These are phyloP conservation scores for Coreoperca whiteheadi DNA, from an alignment of 2,113 vertebrate genomes.

Conservation along the genomic window DNA sequence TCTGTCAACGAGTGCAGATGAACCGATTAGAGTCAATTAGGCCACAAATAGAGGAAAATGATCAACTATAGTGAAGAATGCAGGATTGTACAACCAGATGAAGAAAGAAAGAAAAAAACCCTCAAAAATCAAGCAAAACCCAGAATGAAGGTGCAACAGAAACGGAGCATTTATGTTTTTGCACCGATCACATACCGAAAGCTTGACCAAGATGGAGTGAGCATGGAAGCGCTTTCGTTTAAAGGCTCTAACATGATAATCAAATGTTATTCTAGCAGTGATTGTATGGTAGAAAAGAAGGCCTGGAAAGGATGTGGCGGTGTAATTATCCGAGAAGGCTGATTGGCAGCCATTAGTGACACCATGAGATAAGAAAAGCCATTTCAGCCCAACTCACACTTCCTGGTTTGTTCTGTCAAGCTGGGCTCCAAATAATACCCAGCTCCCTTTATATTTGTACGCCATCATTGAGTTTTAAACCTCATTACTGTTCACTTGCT, in stretches of 20 bases:
- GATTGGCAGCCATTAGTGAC: conserved; percentile 47
- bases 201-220: neutral
- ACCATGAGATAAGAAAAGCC: conserved; percentile 43
- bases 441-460: neutral
- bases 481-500: no score
- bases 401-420: conserved; percentile 26
- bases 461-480: neutral
- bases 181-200: neutral
- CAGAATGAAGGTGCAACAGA: neutral
- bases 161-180: neutral
- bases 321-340: conserved; percentile 49
- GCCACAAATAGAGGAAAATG: neutral
- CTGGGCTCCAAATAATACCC: conserved; percentile 22
- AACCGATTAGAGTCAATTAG: neutral
- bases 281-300: conserved; percentile 1
- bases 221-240: neutral
- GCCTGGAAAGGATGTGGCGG: conserved; percentile 27
- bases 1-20: neutral
- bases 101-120: neutral
- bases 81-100: neutral
- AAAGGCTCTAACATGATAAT: conserved; percentile 20
- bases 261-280: conserved; percentile 41
- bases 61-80: neutral
- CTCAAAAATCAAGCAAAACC: neutral
- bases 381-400: conserved; percentile 23